Evolutionary conservation across 1,140 invertebrate species (phyloP), one percentile per base, ranked within the genome.

Genomic region (Ceratina japonica): DNA sequence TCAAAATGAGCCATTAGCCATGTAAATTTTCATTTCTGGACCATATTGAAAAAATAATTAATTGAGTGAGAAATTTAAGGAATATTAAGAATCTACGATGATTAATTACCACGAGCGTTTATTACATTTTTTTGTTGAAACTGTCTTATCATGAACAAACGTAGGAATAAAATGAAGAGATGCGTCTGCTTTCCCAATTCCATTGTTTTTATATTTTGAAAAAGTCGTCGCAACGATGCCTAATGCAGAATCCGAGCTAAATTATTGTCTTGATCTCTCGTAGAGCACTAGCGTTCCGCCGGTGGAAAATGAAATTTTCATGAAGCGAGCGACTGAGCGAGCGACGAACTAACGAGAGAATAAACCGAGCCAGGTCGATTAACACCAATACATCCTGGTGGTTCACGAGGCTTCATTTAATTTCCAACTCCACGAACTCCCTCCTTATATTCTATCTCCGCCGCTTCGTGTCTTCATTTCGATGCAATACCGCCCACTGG

Each of bases 251-350:
- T 15, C 0, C 0, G 2, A 8, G 13, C n/a, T 65, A 16, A 65
- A 65, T 65, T 44, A 44, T 65, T 44, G 27, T 31, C 20, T n/a
- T 65, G 15, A 1, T 13, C 63, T 65, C 44, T 44, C 16, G 16
- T 7, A 5, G n/a, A 65, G 15, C n/a, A 20, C 12, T 27, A 18
- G 7, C n/a, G 1, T 3, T 20, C 1, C 16, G 5, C 13, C 10
- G 5, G 5, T 31, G 24, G 5, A 5, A 2, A 2, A 66, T 66
- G 37, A 66, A 66, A 66, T 22, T 66, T 66, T 66, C 37, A 66
- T 49, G 37, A 27, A 65, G 13, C 64, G 65, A 66, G 12, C 8
- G 31, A 66, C 20, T 12, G 63, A 65, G 13, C 64, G 65, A 66
- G 12, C 8, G 31, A 66, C 20, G n/a, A 18, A 44, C 13, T 10